Base-by-base conservation (phyloP, 2,113 vertebrate genomes). In the Bos indicus region DNA sequence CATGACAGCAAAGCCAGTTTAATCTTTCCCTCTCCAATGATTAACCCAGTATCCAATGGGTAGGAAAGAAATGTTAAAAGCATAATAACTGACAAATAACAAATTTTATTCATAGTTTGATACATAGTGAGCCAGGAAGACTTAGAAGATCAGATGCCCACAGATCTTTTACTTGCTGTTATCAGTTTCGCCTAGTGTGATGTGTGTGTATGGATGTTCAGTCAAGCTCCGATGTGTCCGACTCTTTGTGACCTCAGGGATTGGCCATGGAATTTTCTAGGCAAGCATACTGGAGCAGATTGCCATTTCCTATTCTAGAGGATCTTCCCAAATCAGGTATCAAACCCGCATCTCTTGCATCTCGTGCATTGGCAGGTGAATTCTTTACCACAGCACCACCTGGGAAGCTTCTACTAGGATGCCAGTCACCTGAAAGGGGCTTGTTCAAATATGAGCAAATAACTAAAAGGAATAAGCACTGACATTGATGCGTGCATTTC, bases 41-140 rank as follows among this genome's bases (percentile, higher is more conserved):
- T 62, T 74, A 93, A 48, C 21, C 28, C 25, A 77, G 46, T 30
- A 74, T 82, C 33, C 3, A 62, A 7, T 28, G 46, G 26, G 10
- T n/a, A 46, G 33, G 71, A 95, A 74, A 90, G 8, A 97, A 74
- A 90, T 43, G 43, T 54, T n/a, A 40, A 85, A 88, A 30, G 23
- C 62, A 62, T 26, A 74, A 26, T 46, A 43, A 84, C 54, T 89
- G 71, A 51, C 13, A 2, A 43, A 26, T 19, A 43, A 21, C 19
- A 77, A 23, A 74, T 82, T 87, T 54, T 48, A 87, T 19, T 67
- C 10, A 6, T 71, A 40, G 11, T 36, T 40, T 23, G 19, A 52
- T 26, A 6, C 3, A 3, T 1, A 8, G 12, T 17, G 15, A 88
- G 33, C 33, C 16, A 17, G 10, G 84, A 78, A 52, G 43, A 84